These are phyloP conservation scores for Caenorhabditis sinica DNA, from an alignment of 2,888 invertebrate genomes.

Conservation along the genomic window DNA sequence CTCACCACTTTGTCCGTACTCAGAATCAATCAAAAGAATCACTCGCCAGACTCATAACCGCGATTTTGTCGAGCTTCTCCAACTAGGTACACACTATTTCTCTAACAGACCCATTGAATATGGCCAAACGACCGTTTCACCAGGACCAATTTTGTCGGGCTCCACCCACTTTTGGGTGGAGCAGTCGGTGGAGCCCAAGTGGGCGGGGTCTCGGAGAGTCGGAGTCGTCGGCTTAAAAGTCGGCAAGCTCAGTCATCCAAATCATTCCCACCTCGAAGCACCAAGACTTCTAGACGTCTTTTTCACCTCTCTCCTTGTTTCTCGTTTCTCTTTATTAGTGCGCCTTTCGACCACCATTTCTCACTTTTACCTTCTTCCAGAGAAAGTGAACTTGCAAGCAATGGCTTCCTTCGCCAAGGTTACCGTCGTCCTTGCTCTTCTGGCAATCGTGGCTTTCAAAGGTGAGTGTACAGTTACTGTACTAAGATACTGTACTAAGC, in stretches of 20 bases:
- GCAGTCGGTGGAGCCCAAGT: background rate
- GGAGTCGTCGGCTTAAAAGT: background rate
- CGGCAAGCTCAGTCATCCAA: background rate
- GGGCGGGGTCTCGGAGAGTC: constrained; percentile 7
- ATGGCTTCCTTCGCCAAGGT: constrained; percentile 28
- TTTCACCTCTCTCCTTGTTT: background rate
- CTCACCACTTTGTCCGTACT: constrained; percentile 1
- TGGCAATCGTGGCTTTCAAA: constrained; percentile 9
- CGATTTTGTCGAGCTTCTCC: constrained; percentile 19
- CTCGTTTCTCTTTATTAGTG: too few species aligned
- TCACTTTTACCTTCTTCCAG: background rate
- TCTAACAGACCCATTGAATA: constrained; percentile 7
- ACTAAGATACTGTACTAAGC: too few species aligned
- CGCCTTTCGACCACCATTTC: too few species aligned
- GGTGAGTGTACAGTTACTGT: constrained; percentile 22
- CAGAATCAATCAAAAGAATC: constrained; percentile 11
- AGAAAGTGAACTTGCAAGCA: background rate
- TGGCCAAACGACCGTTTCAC: constrained; percentile 53
- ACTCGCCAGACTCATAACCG: background rate
- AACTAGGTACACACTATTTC: constrained; percentile 13
- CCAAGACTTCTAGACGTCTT: background rate
- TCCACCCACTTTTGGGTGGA: constrained; percentile 39
- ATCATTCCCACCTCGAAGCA: background rate
- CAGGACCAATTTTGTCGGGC: constrained; percentile 25
- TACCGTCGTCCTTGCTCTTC: background rate